Conservation (phyloP, 2,797 vertebrate genomes). For the Peromyscus nudipes region DNA sequence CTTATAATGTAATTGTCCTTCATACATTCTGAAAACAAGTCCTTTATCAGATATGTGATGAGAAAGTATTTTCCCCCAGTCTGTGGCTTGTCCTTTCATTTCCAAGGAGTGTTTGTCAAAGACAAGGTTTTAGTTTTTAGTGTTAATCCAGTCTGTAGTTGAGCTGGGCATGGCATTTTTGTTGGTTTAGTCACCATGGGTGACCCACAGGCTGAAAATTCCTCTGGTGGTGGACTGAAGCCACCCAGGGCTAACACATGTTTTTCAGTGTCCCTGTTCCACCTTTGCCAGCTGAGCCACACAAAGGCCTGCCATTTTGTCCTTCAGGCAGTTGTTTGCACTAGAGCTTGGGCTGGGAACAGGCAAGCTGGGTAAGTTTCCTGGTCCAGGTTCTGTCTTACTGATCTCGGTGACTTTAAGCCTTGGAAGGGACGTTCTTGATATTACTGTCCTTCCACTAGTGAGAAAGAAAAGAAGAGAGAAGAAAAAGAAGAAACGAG, state of each 20-base stretch:
- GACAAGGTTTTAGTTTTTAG: slow-evolving; percentile 1
- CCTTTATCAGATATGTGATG: background rate
- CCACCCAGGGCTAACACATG: background rate
- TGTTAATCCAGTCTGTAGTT: background rate
- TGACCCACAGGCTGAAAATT: background rate
- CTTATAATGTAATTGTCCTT: background rate
- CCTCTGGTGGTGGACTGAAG: background rate
- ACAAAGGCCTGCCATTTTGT: background rate
- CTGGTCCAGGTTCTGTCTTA: background rate
- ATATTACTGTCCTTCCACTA: background rate
- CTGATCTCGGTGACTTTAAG: background rate
- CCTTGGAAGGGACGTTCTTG: background rate
- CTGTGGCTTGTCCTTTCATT: background rate
- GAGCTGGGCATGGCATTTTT: background rate
- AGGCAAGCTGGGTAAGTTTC: background rate
- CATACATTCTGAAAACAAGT: background rate
- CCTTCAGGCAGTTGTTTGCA: background rate
- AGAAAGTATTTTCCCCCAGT: background rate
- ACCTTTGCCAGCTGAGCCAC: background rate
- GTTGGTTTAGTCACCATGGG: background rate
- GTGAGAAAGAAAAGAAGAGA: background rate
- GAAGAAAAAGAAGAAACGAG: background rate
- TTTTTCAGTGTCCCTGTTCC: background rate
- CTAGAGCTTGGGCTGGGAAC: background rate
- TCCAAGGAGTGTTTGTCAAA: background rate